Base-by-base conservation (phyloP, 2,888 invertebrate genomes). In the Rhingia campestris region DNA sequence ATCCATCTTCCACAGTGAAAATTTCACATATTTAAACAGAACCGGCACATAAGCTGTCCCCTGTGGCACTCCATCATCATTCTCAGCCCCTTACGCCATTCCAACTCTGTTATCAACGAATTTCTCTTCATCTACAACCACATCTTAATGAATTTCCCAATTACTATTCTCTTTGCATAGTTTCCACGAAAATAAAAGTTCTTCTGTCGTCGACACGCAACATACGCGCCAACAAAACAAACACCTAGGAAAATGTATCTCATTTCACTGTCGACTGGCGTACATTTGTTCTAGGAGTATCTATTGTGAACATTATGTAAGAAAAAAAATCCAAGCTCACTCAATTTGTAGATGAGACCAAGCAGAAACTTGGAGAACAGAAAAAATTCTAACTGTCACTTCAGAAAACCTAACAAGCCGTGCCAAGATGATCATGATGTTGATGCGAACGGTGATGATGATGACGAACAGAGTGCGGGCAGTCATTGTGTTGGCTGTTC, bases 331-430 rank as follows among this genome's bases (percentile, higher is more conserved):
- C 22, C 56, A 59, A 82, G 73, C 72, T 81, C 59, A 76, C 33
- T 82, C 84, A 84, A 84, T 80, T 84, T 80, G 80, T 80, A 59
- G 84, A 66, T 56, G 74, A 79, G 79, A 79, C 82, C 82, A 73
- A 58, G 80, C 70, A 69, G 80, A 80, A 82, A 79, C 56, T 51
- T 49, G 30, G 54, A 39, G 43, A 56, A 74, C 63, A 79, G 41
- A 22, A 79, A 63, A 69, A 58, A 75, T 80, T 84, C 84, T 84
- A 84, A 75, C 80, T 84, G 84, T 84, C 84, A 69, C 70, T 75
- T 74, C 69, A 80, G 64, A 70, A 70, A 80, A 75, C 69, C 84
- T 70, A 84, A 84, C 84, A 84, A 80, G 80, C 69, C 80, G 63
- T 82, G 63, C 79, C 63, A 43, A 30, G 73, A 51, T 49, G 59